These are phyloP conservation scores for Meloidogyne chitwoodi DNA, from an alignment of 1,140 invertebrate species.

Conservation along the genomic window DNA sequence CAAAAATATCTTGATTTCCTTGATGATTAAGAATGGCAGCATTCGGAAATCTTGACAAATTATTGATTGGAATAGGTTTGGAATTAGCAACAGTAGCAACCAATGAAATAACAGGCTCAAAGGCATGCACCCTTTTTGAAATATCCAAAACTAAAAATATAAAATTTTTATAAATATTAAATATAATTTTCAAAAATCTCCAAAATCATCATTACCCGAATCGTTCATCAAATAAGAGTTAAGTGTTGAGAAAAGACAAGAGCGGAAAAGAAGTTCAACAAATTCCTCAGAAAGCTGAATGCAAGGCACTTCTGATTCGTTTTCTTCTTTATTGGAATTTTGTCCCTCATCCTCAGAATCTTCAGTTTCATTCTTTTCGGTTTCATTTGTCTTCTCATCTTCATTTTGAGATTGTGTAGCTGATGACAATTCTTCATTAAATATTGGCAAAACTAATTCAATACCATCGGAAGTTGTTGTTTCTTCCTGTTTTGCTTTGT, in stretches of 20 bases:
- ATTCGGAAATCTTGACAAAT: neutral
- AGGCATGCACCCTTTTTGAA: slow-evolving; percentile 70
- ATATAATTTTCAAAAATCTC: neutral
- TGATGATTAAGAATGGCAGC: neutral
- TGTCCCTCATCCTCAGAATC: neutral
- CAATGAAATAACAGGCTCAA: slow-evolving; percentile 21
- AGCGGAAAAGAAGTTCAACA: slow-evolving; percentile 72
- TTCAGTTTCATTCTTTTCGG: neutral
- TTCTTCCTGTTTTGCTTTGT: slow-evolving; percentile 44
- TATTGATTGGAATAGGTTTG: neutral
- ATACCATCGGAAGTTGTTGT: neutral
- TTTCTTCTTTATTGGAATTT: too few relatives aligned
- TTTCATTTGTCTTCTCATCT: neutral
- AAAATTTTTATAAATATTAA: too few relatives aligned
- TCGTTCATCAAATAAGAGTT: slow-evolving; percentile 88
- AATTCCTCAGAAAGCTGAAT: slow-evolving; percentile 62
- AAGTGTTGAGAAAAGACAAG: slow-evolving; percentile 78
- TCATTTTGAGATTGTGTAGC: neutral
- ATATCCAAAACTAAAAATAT: slow-evolving; percentile 75
- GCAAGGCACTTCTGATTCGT: neutral
- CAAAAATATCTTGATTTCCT: slow-evolving; percentile 8
- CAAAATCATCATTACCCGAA: slow-evolving; percentile 67
- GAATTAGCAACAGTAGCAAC: slow-evolving; percentile 18
- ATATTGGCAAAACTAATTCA: neutral
- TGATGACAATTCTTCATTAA: neutral